Evolutionary conservation across 2,113 vertebrate species (phyloP).

Genomic region (Laticauda colubrina): DNA sequence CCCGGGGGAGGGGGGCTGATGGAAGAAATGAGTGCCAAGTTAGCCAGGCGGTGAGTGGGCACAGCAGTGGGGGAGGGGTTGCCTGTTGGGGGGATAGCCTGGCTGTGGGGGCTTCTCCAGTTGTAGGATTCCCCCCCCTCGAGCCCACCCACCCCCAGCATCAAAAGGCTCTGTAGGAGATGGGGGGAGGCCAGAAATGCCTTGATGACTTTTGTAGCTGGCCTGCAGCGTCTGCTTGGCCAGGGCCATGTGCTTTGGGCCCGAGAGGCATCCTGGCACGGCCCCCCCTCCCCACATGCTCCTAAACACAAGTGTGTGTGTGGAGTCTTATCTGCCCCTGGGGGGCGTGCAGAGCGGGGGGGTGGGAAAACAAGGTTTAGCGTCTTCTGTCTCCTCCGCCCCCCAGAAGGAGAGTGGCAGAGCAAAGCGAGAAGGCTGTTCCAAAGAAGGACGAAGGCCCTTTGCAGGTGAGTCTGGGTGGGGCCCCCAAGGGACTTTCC

Average conservation of each 20-base stretch:
- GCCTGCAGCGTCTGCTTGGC: not conserved
- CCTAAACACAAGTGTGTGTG: not conserved
- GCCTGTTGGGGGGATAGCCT: fast-evolving
- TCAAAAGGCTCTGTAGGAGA: not conserved
- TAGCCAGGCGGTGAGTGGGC: slow-evolving; percentile 81
- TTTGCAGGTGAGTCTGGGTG: slow-evolving; percentile 67
- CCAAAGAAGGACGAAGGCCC: slow-evolving; percentile 72
- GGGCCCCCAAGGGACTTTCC: too few relatives aligned
- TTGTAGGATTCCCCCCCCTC: not conserved
- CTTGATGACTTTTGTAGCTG: too few relatives aligned
- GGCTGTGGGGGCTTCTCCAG: not conserved
- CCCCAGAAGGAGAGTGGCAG: slow-evolving; percentile 82
- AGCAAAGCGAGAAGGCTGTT: slow-evolving; percentile 76
- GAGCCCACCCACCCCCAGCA: not conserved
- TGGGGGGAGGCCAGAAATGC: not conserved
- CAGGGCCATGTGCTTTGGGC: not conserved
- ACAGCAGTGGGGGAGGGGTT: fast-evolving
- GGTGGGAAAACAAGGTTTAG: fast-evolving
- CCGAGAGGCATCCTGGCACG: too few relatives aligned
- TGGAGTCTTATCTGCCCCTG: not conserved
- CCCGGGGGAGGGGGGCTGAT: slow-evolving; percentile 75
- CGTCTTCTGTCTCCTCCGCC: not conserved
- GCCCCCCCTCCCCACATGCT: not conserved
- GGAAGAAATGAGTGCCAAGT: slow-evolving; percentile 91
- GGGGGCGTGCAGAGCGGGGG: too few relatives aligned